phyloP scores from a whole-genome alignment of 2,113 vertebrate genomes.

The Thamnaconus septentrionalis region DNA sequence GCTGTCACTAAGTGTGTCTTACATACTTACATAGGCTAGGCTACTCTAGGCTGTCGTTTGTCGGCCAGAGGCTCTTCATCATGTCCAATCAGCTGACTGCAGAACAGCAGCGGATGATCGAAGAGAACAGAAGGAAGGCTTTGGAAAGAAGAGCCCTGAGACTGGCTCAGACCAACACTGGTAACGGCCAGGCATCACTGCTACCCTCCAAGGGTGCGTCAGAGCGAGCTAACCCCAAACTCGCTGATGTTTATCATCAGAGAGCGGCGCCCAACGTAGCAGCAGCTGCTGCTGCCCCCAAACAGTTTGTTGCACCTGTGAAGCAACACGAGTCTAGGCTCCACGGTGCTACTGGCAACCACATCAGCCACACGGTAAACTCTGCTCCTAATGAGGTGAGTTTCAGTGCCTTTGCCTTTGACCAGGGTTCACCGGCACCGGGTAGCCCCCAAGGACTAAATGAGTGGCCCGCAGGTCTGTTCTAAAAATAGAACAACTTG shows the following conservation, averaged over 20 bases:
- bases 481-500: too few species aligned
- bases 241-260: conserved; percentile 3
- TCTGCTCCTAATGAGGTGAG: conserved; percentile 42
- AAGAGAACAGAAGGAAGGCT: conserved; percentile 88
- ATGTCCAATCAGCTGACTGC: conserved; percentile 88
- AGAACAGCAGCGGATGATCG: conserved; percentile 88
- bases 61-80: conserved; percentile 1
- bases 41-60: not conserved
- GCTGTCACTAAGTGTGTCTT: too few species aligned
- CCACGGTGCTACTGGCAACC: not conserved
- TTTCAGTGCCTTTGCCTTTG: not conserved
- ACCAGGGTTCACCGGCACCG: too few species aligned
- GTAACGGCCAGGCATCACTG: conserved; percentile 24
- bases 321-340: not conserved
- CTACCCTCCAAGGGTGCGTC: conserved; percentile 2
- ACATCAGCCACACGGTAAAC: conserved; percentile 12
- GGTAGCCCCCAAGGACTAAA: too few species aligned
- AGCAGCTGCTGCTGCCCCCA: conserved; percentile 11
- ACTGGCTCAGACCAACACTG: conserved; percentile 59
- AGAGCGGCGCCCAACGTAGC: not conserved
- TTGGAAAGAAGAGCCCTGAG: conserved; percentile 89
- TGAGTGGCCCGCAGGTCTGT: too few species aligned
- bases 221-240: conserved; percentile 4
- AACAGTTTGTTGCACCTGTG: conserved; percentile 20
- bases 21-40: not conserved